These are phyloP conservation scores for Mycogona germanica DNA, from an alignment of 2,888 invertebrate genomes.

Conservation along the genomic window DNA sequence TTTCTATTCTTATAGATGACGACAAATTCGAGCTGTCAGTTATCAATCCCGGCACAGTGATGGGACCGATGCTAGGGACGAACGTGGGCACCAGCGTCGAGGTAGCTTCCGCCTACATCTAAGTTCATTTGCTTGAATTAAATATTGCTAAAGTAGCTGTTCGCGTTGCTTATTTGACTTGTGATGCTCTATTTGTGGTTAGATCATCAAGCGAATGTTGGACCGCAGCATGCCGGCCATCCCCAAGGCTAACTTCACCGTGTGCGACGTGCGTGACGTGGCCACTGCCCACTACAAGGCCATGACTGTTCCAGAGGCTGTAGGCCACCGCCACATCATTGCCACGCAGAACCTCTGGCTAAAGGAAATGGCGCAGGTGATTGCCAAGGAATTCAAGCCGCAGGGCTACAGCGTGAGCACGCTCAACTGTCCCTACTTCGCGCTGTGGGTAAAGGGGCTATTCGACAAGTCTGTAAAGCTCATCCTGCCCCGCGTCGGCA, in stretches of 20 bases:
- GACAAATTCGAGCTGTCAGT: slow-evolving; percentile 39
- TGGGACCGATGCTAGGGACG: slow-evolving; percentile 36
- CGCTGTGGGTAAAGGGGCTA: slow-evolving; percentile 30
- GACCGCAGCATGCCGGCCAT: slow-evolving; percentile 33
- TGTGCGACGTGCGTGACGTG: slow-evolving; percentile 43
- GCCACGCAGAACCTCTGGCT: slow-evolving; percentile 36
- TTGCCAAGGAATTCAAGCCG: slow-evolving; percentile 39
- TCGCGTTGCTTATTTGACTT: background rate
- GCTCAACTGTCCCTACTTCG: slow-evolving; percentile 33
- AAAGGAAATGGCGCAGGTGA: slow-evolving; percentile 37
- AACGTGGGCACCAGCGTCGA: slow-evolving; percentile 23
- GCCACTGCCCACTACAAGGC: slow-evolving; percentile 40
- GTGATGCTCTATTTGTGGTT: slow-evolving; percentile 18
- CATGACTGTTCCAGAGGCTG: slow-evolving; percentile 36
- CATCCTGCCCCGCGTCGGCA: slow-evolving; percentile 35
- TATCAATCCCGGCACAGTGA: slow-evolving; percentile 40
- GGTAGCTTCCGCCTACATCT: too few relatives aligned
- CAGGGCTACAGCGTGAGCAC: slow-evolving; percentile 38
- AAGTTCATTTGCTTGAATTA: too few relatives aligned
- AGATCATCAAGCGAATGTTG: slow-evolving; percentile 26
- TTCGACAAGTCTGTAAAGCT: slow-evolving; percentile 37
- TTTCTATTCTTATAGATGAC: slow-evolving; percentile 25
- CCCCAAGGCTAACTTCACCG: slow-evolving; percentile 36
- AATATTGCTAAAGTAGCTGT: background rate
- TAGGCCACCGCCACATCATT: slow-evolving; percentile 34